These are phyloP conservation scores for Scrobipalpa costella DNA, from an alignment of 2,888 invertebrate species.

Conservation along the genomic window DNA sequence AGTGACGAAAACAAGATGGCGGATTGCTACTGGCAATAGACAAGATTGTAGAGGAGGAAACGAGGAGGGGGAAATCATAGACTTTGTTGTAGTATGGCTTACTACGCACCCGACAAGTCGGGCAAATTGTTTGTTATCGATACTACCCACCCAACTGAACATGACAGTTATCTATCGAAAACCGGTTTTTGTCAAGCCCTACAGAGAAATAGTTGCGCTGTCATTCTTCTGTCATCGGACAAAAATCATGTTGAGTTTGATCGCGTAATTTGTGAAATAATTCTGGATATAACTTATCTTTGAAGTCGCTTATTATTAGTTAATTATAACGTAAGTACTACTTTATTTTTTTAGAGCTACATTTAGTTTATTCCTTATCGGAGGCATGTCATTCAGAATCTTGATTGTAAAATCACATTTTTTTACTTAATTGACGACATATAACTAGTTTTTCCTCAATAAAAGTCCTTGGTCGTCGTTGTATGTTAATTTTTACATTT, in stretches of 20 bases:
- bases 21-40: constrained; percentile 16
- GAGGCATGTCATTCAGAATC: background rate
- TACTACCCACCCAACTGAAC: background rate
- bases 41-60: background rate
- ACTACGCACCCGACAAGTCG: background rate
- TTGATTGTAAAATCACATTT: constrained; percentile 32
- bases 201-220: constrained; percentile 29
- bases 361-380: background rate
- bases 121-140: no score
- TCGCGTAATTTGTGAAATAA: constrained; percentile 45
- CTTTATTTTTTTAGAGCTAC: background rate
- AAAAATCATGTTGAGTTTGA: constrained; percentile 59
- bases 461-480: constrained; percentile 55
- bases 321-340: constrained; percentile 41
- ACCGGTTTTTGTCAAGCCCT: constrained; percentile 11
- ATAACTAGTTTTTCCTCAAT: constrained; percentile 62
- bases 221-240: constrained; percentile 52
- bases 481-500: constrained; percentile 47
- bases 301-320: constrained; percentile 38
- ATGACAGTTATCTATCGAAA: background rate
- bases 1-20: constrained; percentile 56
- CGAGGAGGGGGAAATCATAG: constrained; percentile 10
- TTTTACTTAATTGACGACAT: constrained; percentile 46
- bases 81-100: background rate
- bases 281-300: constrained; percentile 40